Base-by-base conservation (phyloP, 2,888 invertebrate genomes). In the Glyphotaelius pellucidus region DNA sequence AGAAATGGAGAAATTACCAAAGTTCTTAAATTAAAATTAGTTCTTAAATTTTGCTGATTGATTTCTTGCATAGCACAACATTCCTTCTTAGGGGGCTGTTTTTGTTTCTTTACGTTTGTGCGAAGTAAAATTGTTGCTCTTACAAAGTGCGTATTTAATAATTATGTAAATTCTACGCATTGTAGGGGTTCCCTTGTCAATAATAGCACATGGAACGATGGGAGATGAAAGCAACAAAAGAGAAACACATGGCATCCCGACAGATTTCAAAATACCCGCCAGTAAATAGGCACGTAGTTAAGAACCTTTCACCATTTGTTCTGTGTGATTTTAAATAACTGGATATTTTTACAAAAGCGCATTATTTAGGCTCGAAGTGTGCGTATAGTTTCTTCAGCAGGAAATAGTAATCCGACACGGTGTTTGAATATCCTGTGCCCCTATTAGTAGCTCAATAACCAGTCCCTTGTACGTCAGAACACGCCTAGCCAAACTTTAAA, bases 391-490 rank as follows among this genome's bases (percentile, higher is more conserved):
- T 42, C 89, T 67, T 80, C 47, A 31, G 81, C 93, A 93, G 93
- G 93, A 93, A 93, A 91, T 86, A 67, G 93, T 93, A 93, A 93
- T 92, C 81, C 90, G 93, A 93, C 92, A 93, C 93, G 93, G 84
- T 92, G 92, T 92, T 92, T 92, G 91, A 91, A 92, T 92, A 93
- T 92, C 89, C 89, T 83, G 89, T 91, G 87, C 91, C 92, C 92
- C 92, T 92, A 92, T 92, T 92, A 92, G 89, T 38, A 81, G 89
- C 89, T 47, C 79, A 89, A 86, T 91, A 25, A 25, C 25, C 67
- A 7, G 5, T 7, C 42, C 83, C 81, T 19, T 83, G 52, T 67
- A 67, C 67, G 15, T 87, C 32, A 67, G 67, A 67, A 87, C 25
- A 52, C 87, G 67, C 32, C 87, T 67, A 15, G 25, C n/a, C 9